Percentiles rank a stretch among this genome's conserved stretches.
Evolutionary conservation across 2,888 invertebrate genomes (phyloP).

Genomic region (Lepidocyrtoides sp.): DNA sequence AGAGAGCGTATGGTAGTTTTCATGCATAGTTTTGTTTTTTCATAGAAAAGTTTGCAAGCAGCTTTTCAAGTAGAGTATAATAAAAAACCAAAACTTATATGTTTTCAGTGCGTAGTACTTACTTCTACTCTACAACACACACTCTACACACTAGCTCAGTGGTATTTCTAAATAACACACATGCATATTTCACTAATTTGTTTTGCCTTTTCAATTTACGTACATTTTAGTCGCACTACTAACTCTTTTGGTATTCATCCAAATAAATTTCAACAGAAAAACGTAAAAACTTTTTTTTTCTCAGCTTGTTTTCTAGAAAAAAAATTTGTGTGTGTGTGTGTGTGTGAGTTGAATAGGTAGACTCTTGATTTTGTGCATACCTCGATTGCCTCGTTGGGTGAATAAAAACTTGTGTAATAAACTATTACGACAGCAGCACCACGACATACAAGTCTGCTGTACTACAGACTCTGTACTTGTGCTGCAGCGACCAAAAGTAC

Average conservation of each 20-base stretch:
- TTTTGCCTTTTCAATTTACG: background rate
- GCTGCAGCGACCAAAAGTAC: no score
- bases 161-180: background rate
- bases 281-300: slow-evolving; percentile 9
- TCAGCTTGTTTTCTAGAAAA: background rate
- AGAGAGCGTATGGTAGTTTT: background rate
- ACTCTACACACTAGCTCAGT: background rate
- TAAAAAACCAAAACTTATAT: no score
- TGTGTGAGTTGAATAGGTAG: background rate
- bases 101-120: slow-evolving; percentile 29
- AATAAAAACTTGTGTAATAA: slow-evolving; percentile 23
- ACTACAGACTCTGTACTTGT: no score
- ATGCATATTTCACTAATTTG: slow-evolving; percentile 22
- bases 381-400: slow-evolving; percentile 21
- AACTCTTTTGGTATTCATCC: slow-evolving; percentile 47
- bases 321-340: background rate
- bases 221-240: background rate
- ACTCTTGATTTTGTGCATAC: background rate
- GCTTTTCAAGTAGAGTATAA: background rate
- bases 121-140: background rate
- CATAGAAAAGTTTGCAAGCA: background rate
- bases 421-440: background rate
- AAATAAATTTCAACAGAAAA: slow-evolving; percentile 35
- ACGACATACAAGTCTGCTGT: background rate
- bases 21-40: background rate